phyloP scores from a whole-genome alignment of 2,797 vertebrate genomes.

The Hippopotamyrus pictus region DNA sequence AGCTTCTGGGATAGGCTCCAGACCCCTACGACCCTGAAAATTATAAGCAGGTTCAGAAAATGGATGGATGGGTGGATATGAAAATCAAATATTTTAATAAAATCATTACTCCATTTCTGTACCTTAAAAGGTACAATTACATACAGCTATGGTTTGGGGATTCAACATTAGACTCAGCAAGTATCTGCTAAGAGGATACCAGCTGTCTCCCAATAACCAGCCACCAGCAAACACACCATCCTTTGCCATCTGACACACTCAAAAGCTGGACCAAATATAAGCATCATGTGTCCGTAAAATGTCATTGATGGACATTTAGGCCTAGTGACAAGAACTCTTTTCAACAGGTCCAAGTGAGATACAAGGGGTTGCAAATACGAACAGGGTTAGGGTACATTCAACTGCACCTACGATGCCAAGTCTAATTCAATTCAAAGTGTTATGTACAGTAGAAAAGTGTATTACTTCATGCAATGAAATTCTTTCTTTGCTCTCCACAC shows the following conservation, averaged over 20 bases:
- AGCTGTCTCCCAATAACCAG: too few species aligned
- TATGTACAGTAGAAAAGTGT: neutral
- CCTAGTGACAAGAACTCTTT: neutral
- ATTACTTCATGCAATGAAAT: neutral
- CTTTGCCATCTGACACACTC: too few species aligned
- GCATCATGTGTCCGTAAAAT: neutral
- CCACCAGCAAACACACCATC: too few species aligned
- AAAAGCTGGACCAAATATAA: neutral
- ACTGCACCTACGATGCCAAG: neutral
- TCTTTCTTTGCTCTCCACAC: neutral
- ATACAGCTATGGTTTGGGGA: neutral
- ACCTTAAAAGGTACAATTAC: neutral
- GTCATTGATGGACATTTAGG: neutral
- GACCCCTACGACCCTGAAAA: neutral
- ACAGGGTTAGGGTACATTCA: neutral
- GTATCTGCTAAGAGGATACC: too few species aligned
- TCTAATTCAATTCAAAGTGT: neutral
- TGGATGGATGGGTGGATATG: neutral
- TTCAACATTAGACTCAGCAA: too few species aligned
- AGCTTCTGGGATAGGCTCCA: neutral
- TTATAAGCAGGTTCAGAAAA: neutral
- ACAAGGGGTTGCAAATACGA: neutral
- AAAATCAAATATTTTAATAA: neutral
- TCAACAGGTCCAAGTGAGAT: neutral
- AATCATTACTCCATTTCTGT: neutral